Evolutionary conservation across 2,797 vertebrate species (phyloP), one percentile per base, ranked within the genome.

Genomic region (Acrossocheilus fasciatus): DNA sequence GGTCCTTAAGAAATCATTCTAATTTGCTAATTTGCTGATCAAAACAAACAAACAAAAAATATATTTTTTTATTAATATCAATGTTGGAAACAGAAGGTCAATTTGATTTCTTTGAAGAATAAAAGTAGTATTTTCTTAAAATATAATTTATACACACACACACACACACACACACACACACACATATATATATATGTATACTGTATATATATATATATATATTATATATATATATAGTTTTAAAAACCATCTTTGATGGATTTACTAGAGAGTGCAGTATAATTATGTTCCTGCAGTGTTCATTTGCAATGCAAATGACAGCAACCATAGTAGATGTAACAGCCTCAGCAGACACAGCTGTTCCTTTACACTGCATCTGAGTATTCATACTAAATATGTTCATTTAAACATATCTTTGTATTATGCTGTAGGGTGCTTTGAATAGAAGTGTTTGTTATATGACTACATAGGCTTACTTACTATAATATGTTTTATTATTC

Each of bases 301-400:
- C 12, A 62, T 85, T 85, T 85, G 52, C 66, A 72, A 73, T 45
- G 39, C 84, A 85, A 85, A 85, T 80, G 4, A 12, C n/a, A 36
- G 57, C 20, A 50, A 75, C 66, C 76, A 77, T 12, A 23, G 47
- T 30, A n/a, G 20, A 84, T 75, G 30, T 23, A 34, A 64, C 45
- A 41, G 50, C 57, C 11, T 70, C 34, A 57, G 4, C 36, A 26
- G 18, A 83, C 7, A 43, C 59, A 66, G 30, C 39, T 6, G 52
- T 36, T 74, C 26, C 20, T 82, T 74, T n/a, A 81, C 14, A n/a
- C 64, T 15, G 18, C 12, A 6, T 54, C 12, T 34, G 18, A 45
- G 18, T 1, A 79, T 54, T 69, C 47, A 17, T 26, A 6, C 8
- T 43, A 66, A 45, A 59, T 68, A 8, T 69, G 30, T 69, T 50